phyloP scores from a whole-genome alignment of 2,888 invertebrate genomes.

The Plemyria rubiginata region DNA sequence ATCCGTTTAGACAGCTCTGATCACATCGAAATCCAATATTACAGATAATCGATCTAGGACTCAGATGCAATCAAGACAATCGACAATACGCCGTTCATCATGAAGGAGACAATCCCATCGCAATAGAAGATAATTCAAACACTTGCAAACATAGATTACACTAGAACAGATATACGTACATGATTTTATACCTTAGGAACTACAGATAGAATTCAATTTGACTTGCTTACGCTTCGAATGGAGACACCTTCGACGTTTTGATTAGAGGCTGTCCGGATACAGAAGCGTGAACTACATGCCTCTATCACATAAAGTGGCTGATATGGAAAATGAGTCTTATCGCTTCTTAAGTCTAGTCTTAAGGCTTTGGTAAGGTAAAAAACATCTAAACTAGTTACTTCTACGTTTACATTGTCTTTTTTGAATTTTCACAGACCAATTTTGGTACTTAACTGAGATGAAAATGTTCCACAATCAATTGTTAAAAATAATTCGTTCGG shows the following conservation, averaged over 20 bases:
- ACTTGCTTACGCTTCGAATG: conserved; percentile 28
- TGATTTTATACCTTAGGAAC: conserved; percentile 30
- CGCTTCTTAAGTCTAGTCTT: too few relatives aligned
- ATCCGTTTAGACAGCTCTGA: not conserved
- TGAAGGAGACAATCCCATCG: conserved; percentile 43
- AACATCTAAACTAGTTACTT: too few relatives aligned
- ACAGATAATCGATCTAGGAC: conserved; percentile 29
- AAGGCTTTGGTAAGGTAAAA: too few relatives aligned
- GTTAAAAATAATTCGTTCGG: too few relatives aligned
- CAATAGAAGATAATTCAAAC: conserved; percentile 48
- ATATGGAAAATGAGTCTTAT: conserved; percentile 5
- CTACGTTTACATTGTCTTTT: too few relatives aligned
- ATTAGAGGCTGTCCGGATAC: conserved; percentile 57
- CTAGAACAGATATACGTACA: conserved; percentile 36
- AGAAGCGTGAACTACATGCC: conserved; percentile 43
- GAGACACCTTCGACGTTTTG: conserved; percentile 63
- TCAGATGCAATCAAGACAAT: conserved; percentile 42
- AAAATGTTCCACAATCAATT: too few relatives aligned
- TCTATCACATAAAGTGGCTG: conserved; percentile 4
- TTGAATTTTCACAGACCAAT: too few relatives aligned
- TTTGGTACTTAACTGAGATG: too few relatives aligned
- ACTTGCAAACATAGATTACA: conserved; percentile 47
- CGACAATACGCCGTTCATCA: conserved; percentile 45
- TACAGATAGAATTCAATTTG: conserved; percentile 36
- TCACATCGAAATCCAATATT: conserved; percentile 27